These are phyloP conservation scores for Ceratothoa steindachneri DNA, from an alignment of 2,888 invertebrate genomes.

Conservation along the genomic window DNA sequence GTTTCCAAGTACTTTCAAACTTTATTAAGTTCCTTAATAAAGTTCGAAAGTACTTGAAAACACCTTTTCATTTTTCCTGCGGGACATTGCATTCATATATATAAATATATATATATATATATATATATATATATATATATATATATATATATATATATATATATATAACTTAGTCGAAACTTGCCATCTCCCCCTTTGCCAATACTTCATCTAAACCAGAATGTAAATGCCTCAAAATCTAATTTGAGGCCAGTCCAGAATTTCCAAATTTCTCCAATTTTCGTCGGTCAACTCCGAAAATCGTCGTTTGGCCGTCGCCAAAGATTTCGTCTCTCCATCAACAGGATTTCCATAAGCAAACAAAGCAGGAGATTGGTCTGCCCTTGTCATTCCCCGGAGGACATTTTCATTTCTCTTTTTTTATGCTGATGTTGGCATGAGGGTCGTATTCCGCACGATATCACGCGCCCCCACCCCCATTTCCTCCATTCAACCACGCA, in stretches of 20 bases:
- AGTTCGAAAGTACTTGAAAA: no score
- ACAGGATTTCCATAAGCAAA: background rate
- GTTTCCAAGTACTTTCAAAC: no score
- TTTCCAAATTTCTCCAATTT: constrained; percentile 2
- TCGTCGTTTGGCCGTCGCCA: background rate
- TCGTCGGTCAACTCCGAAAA: background rate
- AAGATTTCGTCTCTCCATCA: background rate
- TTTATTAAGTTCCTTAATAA: no score
- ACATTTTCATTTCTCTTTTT: no score
- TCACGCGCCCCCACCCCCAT: no score
- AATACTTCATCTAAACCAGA: background rate
- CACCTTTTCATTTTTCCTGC: no score
- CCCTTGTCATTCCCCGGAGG: background rate
- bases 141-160: constrained; percentile 12
- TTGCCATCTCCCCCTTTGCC: no score
- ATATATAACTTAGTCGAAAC: no score
- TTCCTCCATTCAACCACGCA: no score
- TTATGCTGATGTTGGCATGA: background rate
- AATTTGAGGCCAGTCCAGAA: background rate
- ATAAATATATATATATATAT: constrained; percentile 11
- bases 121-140: constrained; percentile 10
- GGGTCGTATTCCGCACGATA: no score
- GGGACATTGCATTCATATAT: background rate
- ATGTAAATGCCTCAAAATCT: constrained; percentile 1
- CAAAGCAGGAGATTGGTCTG: background rate